These are phyloP conservation scores for Acanthisitta chloris DNA, from an alignment of 2,113 vertebrate genomes.

Conservation along the genomic window DNA sequence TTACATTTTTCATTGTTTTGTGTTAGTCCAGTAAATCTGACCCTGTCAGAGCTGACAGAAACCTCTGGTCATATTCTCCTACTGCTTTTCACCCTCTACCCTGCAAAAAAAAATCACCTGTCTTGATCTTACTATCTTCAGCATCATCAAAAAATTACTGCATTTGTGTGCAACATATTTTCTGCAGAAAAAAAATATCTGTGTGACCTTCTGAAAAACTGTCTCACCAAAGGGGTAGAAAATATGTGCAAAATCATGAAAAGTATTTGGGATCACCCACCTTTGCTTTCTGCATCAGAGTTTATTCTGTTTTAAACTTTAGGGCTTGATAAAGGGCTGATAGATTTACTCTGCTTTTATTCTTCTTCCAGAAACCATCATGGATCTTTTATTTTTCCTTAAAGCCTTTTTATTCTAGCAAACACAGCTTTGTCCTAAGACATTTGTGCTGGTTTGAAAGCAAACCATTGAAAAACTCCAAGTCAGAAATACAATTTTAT, in stretches of 20 bases:
- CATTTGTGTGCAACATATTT: background rate
- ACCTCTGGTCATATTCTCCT: background rate
- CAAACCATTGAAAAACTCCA: too few relatives aligned
- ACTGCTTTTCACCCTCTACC: background rate
- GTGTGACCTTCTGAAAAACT: background rate
- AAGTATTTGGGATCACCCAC: background rate
- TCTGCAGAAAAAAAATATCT: background rate
- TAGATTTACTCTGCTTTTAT: background rate
- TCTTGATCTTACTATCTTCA: background rate
- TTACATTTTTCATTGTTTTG: background rate
- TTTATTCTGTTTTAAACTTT: background rate
- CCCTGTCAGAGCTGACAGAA: conserved; percentile 11
- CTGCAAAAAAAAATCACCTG: background rate
- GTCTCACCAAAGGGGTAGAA: background rate
- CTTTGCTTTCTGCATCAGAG: background rate
- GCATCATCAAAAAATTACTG: conserved; percentile 23
- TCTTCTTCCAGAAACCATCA: background rate
- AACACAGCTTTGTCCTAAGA: background rate
- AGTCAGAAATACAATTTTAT: too few relatives aligned
- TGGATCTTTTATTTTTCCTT: background rate
- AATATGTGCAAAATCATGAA: background rate
- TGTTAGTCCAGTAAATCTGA: background rate
- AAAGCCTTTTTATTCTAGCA: background rate
- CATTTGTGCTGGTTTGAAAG: too few relatives aligned
- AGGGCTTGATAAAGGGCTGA: background rate